Evolutionary conservation across 23 tunicate genomes (phyloP).

Genomic region (Ciona savignyi): DNA sequence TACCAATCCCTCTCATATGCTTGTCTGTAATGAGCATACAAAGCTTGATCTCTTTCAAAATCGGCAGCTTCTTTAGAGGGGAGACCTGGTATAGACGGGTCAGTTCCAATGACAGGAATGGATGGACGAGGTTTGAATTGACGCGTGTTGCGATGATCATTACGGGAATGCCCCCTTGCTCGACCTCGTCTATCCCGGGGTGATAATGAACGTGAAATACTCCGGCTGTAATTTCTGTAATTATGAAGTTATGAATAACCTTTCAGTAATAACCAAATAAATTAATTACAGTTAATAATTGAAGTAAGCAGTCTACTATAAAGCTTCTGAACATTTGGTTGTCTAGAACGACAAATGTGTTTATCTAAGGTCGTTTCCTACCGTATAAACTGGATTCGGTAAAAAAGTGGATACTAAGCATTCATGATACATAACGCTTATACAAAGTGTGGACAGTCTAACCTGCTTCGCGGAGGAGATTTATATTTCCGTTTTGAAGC

Average conservation of each 20-base stretch:
- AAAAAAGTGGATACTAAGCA: no score
- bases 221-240: not conserved
- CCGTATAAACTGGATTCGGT: no score
- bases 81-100: constrained; percentile 49
- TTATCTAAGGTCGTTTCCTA: no score
- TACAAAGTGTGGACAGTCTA: no score
- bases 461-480: constrained; percentile 9
- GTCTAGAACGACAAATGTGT: no score
- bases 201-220: not conserved
- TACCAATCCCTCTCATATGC: constrained; percentile 84
- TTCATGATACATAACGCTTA: no score
- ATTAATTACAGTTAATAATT: no score
- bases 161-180: not conserved
- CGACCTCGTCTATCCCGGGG: constrained; percentile 2
- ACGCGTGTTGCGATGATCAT: not conserved
- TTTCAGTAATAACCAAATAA: no score
- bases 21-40: constrained; percentile 70
- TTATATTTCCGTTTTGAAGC: not conserved
- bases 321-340: no score
- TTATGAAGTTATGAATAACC: not conserved
- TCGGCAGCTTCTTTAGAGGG: constrained; percentile 68
- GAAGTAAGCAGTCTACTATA: no score
- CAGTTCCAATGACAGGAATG: constrained; percentile 12
- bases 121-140: not conserved
- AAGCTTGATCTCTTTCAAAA: constrained; percentile 63